A percentile compares a stretch with the other conserved stretches of the same genome.
These are phyloP conservation scores for Yponomeuta sedellus DNA, from an alignment of 2,888 invertebrate genomes.

Conservation along the genomic window DNA sequence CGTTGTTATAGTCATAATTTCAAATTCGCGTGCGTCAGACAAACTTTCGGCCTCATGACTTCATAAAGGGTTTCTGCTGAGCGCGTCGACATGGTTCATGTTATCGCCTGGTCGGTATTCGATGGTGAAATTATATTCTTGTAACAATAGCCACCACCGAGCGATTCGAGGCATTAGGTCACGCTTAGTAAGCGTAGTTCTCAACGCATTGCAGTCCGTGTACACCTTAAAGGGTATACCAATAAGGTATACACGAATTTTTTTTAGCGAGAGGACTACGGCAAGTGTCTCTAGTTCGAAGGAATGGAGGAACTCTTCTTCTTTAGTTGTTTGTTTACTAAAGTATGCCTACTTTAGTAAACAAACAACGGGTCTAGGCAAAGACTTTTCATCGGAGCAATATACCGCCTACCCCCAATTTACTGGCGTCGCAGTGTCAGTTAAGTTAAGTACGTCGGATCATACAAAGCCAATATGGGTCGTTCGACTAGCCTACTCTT, in stretches of 20 bases:
- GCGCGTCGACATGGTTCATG: constrained; percentile 34
- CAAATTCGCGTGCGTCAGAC: constrained; percentile 10
- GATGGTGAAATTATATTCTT: constrained; percentile 21
- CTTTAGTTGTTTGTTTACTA: constrained; percentile 36
- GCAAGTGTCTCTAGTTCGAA: no score
- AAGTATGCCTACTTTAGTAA: no score
- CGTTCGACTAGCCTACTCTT: constrained; percentile 19
- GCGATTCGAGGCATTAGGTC: constrained; percentile 30
- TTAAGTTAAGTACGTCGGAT: constrained; percentile 25
- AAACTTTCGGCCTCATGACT: not conserved
- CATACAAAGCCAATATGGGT: constrained; percentile 19
- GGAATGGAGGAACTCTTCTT: no score
- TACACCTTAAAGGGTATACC: constrained; percentile 23
- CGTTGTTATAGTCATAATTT: constrained; percentile 12
- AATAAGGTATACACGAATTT: constrained; percentile 28
- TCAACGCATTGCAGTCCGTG: constrained; percentile 33
- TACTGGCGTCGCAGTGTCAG: constrained; percentile 32
- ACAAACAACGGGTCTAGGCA: constrained; percentile 32
- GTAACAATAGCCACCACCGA: not conserved
- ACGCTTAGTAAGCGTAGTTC: constrained; percentile 28
- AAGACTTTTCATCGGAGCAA: constrained; percentile 25
- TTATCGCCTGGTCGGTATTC: constrained; percentile 27
- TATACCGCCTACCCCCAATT: constrained; percentile 29
- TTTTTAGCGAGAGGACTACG: constrained; percentile 24
- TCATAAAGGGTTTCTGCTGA: constrained; percentile 25